Evolutionary conservation across 2,797 vertebrate genomes (phyloP), one percentile per base, ranked within the genome.

Genomic region (Cossypha heuglini): DNA sequence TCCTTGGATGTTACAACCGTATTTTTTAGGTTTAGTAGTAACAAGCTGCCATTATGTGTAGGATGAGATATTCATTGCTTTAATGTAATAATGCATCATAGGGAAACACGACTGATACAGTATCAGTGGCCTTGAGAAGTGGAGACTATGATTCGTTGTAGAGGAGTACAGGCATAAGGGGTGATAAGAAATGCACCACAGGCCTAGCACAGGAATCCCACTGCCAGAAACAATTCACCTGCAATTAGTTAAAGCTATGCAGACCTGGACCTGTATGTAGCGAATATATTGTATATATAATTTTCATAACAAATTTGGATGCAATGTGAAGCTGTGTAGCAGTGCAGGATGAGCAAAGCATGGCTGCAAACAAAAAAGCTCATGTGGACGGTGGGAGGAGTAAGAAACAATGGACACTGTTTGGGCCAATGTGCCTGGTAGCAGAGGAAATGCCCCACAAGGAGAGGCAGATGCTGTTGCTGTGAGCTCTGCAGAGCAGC

Each of bases 381-480:
- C 8, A 18, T 3, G 8, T 24, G 35, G 25, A 24, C 19, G 11
- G 17, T 43, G 19, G 19, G 28, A 66, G 13, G 16, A 83, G 4
- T 38, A 54, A 58, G 10, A 28, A 81, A 35, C 6, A 6, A 16
- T 1, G 8, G 18, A 20, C 1, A 5, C 10, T 40, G 35, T 37
- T 37, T 37, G 13, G 40, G 22, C 9, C 19, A 20, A 1, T 19
- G 14, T 1, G 61, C 28, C 31, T 62, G 49, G 35, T 21, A 57
- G 28, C 24, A 57, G 13, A 24, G 15, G 21, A 58, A 31, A 45
- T 5, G 10, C 14, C 24, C 13, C 3, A 1, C 8, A 6, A 6
- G 13, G 7, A 71, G 25, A 48, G 4, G 4, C 0, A 1, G 48
- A 26, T 26, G 18, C 24, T 1, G 1, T 10, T 3, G 2, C 42